Evolutionary conservation across 2,113 vertebrate species (phyloP).

Genomic region (Acrocephalus kingi): DNA sequence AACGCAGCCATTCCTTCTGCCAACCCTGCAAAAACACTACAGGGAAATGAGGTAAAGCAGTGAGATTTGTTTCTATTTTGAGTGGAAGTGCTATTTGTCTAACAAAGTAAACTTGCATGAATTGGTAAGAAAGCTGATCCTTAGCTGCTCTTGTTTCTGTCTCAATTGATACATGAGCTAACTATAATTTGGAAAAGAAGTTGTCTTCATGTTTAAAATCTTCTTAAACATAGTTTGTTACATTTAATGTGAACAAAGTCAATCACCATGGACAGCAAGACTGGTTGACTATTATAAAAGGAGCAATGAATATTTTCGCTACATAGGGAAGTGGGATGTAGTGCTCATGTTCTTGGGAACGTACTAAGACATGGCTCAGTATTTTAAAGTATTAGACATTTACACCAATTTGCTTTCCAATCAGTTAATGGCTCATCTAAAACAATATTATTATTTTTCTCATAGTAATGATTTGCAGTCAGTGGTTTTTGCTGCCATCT

Average conservation of each 20-base stretch:
- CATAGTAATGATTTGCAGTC: neutral
- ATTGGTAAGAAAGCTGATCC: neutral
- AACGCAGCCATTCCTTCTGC: conserved; percentile 93
- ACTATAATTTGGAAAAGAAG: neutral
- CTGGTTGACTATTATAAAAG: neutral
- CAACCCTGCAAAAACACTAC: conserved; percentile 94
- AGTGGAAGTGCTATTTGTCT: neutral
- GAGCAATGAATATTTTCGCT: neutral
- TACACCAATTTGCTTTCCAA: neutral
- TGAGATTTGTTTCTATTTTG: neutral
- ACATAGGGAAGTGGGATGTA: neutral
- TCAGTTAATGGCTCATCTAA: neutral
- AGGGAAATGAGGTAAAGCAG: conserved; percentile 90
- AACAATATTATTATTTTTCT: neutral
- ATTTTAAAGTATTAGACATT: neutral
- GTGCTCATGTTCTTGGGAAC: neutral
- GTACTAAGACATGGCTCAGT: neutral
- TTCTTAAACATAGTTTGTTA: neutral
- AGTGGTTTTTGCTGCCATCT: neutral
- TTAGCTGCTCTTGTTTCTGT: neutral
- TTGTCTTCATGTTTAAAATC: neutral
- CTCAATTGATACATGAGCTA: neutral
- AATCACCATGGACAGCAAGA: rapidly evolving
- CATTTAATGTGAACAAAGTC: neutral
- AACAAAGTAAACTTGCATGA: neutral